These are phyloP conservation scores for Myrmecobius fasciatus DNA, from an alignment of 2,113 vertebrate species.

Conservation along the genomic window DNA sequence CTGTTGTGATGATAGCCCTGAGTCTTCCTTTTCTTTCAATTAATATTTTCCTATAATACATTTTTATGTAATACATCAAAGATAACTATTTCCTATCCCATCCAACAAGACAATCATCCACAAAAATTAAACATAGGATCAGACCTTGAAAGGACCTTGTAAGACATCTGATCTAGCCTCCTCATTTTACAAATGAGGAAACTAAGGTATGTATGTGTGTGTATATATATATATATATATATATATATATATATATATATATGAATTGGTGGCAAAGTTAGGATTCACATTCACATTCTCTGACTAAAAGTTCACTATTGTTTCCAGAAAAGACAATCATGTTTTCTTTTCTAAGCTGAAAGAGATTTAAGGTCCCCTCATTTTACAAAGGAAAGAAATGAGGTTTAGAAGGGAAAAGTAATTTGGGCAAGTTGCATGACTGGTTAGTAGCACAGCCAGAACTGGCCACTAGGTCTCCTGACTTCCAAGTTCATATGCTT, in stretches of 20 bases:
- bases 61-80: not conserved
- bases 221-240: too few species aligned
- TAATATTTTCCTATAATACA: not conserved
- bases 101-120: slow-evolving; percentile 1
- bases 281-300: not conserved
- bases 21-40: not conserved
- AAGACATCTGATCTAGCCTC: not conserved
- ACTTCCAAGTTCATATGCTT: not conserved
- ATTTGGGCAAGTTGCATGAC: not conserved
- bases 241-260: too few species aligned
- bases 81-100: slow-evolving; percentile 2
- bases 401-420: not conserved
- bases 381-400: not conserved
- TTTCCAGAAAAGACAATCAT: not conserved
- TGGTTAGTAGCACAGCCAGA: not conserved
- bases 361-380: not conserved
- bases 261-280: too few species aligned
- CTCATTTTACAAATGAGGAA: not conserved
- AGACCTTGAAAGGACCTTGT: slow-evolving; percentile 1
- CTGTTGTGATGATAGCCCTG: not conserved
- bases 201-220: too few species aligned
- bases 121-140: slow-evolving; percentile 12
- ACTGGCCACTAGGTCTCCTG: not conserved
- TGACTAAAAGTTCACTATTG: not conserved
- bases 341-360: not conserved